Base-by-base conservation (phyloP, 1,140 invertebrate genomes). In the Lysiphlebus fabarum region DNA sequence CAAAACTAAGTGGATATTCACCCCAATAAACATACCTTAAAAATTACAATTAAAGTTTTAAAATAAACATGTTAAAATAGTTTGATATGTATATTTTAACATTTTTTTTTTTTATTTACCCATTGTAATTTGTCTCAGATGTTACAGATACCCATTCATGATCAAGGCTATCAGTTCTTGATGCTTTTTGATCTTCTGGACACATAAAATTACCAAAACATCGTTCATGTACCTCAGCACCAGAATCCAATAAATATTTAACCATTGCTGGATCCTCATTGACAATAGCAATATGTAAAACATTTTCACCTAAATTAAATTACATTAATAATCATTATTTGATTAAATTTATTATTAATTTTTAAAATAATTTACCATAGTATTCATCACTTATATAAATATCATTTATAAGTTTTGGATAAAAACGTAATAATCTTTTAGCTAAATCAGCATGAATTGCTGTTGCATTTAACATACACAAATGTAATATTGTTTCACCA, bases 231-330 rank as follows among this genome's bases (percentile, higher is more conserved):
- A 92, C 88, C 73, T 98, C 87, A 0, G 92, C 93, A 5, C 94
- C 93, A 56, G 91, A 88, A 69, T 98, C 93, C 38, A 99, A 76
- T 6, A 99, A 80, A 75, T 91, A 98, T 77, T 97, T 98, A 1
- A 98, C 95, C 93, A 98, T 95, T 0, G 91, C 87, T 1, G 95
- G 94, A 76, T 99, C 96, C 73, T 99, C 96, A 75, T 99, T 99
- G 0, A 98, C 95, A 66, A 99, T 98, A 0, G 96, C 94, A 74
- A 99, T 95, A 68, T 99, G 96, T 0, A 99, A 81, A 0, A 92
- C 91, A 73, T 87, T 93, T 71, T 96, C 92, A 1, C 92, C 91
- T 91, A 56, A 11, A 34, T 12, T 33, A 5, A 36, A n/a, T 40
- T 1, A 41, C 11, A 12, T n/a, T n/a, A 49, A 17, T 0, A 17